Evolutionary conservation across 2,113 vertebrate species (phyloP).

Genomic region (Zingel zingel): DNA sequence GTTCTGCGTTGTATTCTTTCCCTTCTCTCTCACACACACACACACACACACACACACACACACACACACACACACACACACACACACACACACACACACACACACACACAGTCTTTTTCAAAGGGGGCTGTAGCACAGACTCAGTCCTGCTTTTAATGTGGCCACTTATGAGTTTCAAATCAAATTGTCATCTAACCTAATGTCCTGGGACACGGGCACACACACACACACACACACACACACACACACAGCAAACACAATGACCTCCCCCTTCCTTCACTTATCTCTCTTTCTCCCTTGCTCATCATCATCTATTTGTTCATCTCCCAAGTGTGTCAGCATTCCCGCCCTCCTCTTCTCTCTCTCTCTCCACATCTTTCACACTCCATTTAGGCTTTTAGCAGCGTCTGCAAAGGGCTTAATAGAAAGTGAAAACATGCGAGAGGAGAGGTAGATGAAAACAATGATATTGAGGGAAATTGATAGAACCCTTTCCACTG

Average conservation of each 20-base stretch:
- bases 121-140: slow-evolving; percentile 28
- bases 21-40: not conserved
- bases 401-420: slow-evolving; percentile 15
- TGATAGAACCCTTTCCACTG: not conserved
- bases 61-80: not conserved
- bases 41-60: not conserved
- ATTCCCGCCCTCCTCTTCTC: not conserved
- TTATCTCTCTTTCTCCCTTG: slow-evolving; percentile 2
- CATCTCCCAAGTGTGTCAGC: slow-evolving; percentile 26
- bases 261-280: slow-evolving; percentile 6
- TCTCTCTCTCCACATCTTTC: not conserved
- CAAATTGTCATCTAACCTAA: slow-evolving; percentile 40
- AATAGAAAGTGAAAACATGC: slow-evolving; percentile 20
- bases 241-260: not conserved
- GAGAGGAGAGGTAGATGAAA: not conserved
- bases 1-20: not conserved
- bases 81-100: not conserved
- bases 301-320: slow-evolving; percentile 43
- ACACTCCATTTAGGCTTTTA: slow-evolving; percentile 7
- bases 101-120: slow-evolving; percentile 16
- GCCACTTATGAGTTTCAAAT: slow-evolving; percentile 47
- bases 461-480: not conserved
- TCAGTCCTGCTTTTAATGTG: slow-evolving; percentile 37
- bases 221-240: not conserved
- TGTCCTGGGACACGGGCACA: slow-evolving; percentile 1